Percentiles rank a stretch among this genome's conserved stretches.
These are phyloP conservation scores for Picus viridis DNA, from an alignment of 2,797 vertebrate species.

Conservation along the genomic window DNA sequence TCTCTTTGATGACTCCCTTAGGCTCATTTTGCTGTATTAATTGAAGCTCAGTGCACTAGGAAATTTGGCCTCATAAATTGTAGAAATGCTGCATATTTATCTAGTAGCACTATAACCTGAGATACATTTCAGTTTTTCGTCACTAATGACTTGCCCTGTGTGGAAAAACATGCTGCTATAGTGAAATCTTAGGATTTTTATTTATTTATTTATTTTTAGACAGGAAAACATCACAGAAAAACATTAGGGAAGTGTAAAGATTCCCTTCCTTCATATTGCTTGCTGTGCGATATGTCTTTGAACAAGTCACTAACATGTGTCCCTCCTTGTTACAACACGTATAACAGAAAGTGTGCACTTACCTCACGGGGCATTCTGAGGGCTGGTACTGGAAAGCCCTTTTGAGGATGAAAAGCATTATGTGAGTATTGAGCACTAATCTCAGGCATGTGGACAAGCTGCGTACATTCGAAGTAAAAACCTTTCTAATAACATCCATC, in stretches of 20 bases:
- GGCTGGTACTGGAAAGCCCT: background rate
- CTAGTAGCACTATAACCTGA: background rate
- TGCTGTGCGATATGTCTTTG: background rate
- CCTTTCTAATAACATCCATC: slow-evolving; percentile 68
- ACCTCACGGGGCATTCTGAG: background rate
- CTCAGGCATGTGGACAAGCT: slow-evolving; percentile 34
- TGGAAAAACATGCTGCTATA: background rate
- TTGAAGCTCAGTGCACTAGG: slow-evolving; percentile 9
- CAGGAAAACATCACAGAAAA: background rate
- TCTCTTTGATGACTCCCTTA: slow-evolving; percentile 17
- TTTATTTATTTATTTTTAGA: background rate
- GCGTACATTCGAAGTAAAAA: background rate
- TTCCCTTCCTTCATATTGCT: background rate
- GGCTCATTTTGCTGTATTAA: slow-evolving; percentile 12
- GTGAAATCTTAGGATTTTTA: background rate
- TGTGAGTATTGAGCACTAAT: slow-evolving; percentile 29
- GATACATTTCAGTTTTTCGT: slow-evolving; percentile 5
- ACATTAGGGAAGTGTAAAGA: background rate
- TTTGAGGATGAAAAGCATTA: slow-evolving; percentile 49
- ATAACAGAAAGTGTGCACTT: background rate
- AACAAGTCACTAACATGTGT: slow-evolving; percentile 22
- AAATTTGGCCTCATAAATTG: slow-evolving; percentile 34
- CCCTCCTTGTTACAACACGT: background rate
- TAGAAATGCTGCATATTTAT: background rate
- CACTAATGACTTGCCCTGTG: slow-evolving; percentile 3